A percentile compares a stretch with the other conserved stretches of the same genome.
These are phyloP conservation scores for Hylaeus volcanicus DNA, from an alignment of 1,140 invertebrate species.

Conservation along the genomic window DNA sequence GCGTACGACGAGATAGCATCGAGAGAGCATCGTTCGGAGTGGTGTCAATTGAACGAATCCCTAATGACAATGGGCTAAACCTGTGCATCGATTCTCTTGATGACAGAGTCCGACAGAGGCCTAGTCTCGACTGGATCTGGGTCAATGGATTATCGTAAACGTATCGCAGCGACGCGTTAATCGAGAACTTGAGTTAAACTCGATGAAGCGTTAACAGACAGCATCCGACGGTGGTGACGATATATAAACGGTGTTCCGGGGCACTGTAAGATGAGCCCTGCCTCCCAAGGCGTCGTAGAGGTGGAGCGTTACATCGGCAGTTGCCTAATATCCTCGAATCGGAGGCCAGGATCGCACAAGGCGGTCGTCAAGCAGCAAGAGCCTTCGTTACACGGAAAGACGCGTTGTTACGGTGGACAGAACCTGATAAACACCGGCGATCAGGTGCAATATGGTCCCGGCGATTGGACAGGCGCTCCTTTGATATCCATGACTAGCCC, in stretches of 20 bases:
- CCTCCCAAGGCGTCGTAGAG: constrained; percentile 82
- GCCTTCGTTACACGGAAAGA: constrained; percentile 28
- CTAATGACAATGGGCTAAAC: constrained; percentile 55
- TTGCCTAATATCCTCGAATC: constrained; percentile 82
- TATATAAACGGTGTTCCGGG: constrained; percentile 26
- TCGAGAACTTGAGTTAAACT: neutral
- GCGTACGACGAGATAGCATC: neutral
- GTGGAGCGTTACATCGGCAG: constrained; percentile 86
- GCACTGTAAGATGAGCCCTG: constrained; percentile 82
- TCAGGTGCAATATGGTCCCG: constrained; percentile 67
- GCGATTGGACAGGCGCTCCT: constrained; percentile 85
- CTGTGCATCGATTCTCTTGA: neutral
- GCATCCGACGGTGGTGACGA: neutral
- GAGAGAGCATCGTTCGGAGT: too few species aligned
- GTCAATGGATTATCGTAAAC: constrained; percentile 48
- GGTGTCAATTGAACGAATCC: neutral
- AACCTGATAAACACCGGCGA: constrained; percentile 57
- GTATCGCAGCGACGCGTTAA: constrained; percentile 17
- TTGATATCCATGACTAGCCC: constrained; percentile 83
- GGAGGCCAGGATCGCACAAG: constrained; percentile 76
- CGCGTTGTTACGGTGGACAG: constrained; percentile 54
- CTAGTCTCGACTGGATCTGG: neutral
- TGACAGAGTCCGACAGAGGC: too few species aligned
- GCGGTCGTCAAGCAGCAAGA: constrained; percentile 64
- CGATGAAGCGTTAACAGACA: constrained; percentile 2